Base-by-base conservation (phyloP, 1,140 invertebrate species). In the Homarus americanus region DNA sequence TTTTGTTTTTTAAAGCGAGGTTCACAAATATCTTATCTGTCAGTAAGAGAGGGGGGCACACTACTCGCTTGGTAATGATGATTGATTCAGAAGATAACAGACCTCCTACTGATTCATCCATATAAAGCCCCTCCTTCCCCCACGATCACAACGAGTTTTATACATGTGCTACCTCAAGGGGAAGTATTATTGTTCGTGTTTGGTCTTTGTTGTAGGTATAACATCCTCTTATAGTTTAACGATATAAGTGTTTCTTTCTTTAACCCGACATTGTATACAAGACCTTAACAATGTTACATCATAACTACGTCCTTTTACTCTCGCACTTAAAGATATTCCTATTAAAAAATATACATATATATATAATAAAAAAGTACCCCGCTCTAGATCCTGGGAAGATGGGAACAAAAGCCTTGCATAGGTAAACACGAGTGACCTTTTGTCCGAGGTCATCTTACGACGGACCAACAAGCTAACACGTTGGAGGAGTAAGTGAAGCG, bases 361-460 rank as follows among this genome's bases (percentile, higher is more conserved):
- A 49, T 49, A 49, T 12, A 49, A 49, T 38, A 78, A 78, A 78
- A 78, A 44, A 44, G 49, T 24, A n/a, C n/a, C n/a, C 49, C 80
- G 38, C 80, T 63, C 66, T 40, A 38, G 73, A 34, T 49, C 84
- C 53, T 76, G 40, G 63, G 73, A 75, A 76, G 84, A 76, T 58
- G 84, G 41, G 38, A 76, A 86, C 69, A 73, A 86, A 75, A 84
- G 66, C 41, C 63, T 40, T 41, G 82, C 82, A 84, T 72, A 41
- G 44, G 82, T 84, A 84, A 58, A 80, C 82, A 84, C 2, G 28
- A 69, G 58, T 69, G 82, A 84, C 82, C 82, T 84, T 84, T 84
- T 72, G 82, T 84, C 17, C 58, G 10, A 63, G 82, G 58, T 84
- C 66, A 72, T 15, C 82, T 84, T 86, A 58, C 73, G 24, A 28